These are phyloP conservation scores for Holotrichia oblita DNA, from an alignment of 1,140 invertebrate species.

Conservation along the genomic window DNA sequence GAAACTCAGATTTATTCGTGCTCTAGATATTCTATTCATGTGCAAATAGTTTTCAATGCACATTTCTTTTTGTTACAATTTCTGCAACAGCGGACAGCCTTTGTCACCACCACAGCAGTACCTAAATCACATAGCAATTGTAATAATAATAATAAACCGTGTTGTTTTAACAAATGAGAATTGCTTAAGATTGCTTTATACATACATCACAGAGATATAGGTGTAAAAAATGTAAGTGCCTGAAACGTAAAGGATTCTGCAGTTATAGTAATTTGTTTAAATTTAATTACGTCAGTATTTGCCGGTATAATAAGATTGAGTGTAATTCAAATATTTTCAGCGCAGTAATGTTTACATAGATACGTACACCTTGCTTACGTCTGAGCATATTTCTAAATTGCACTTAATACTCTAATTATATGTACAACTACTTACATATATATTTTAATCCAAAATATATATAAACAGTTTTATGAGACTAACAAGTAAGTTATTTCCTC, in stretches of 20 bases:
- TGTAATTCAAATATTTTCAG: too few species aligned
- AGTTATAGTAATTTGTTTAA: too few species aligned
- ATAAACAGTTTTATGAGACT: too few species aligned
- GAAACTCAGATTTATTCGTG: slow-evolving; percentile 3
- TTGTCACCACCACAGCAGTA: background rate
- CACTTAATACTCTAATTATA: too few species aligned
- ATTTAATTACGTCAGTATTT: too few species aligned
- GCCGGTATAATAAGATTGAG: too few species aligned
- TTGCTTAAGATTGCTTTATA: slow-evolving; percentile 6
- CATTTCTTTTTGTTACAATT: background rate
- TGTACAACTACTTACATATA: too few species aligned
- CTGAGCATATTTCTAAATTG: too few species aligned
- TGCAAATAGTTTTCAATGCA: background rate
- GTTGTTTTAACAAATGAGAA: background rate
- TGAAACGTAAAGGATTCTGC: background rate
- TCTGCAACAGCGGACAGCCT: background rate
- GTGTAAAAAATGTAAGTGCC: background rate
- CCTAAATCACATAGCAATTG: background rate
- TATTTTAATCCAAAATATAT: too few species aligned
- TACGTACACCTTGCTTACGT: too few species aligned
- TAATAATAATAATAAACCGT: background rate
- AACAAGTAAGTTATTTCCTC: too few species aligned
- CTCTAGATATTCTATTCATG: slow-evolving; percentile 8
- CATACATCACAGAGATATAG: background rate
- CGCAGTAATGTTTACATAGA: too few species aligned